phyloP scores from a whole-genome alignment of 2,113 vertebrate species.

The Melanocharis versteri region DNA sequence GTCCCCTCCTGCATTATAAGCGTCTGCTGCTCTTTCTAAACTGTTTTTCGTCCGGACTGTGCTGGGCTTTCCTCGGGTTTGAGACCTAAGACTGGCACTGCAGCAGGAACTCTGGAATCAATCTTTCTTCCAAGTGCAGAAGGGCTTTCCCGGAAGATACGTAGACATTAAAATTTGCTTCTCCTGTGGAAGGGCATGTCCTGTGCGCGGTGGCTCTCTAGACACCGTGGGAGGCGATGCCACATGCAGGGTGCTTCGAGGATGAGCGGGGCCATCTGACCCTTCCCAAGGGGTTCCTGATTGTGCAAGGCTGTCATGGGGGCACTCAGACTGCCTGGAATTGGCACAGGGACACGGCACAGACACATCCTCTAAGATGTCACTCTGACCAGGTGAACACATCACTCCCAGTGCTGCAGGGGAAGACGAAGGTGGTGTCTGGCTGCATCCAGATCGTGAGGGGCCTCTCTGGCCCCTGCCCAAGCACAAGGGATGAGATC shows the following conservation, averaged over 20 bases:
- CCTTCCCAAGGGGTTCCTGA: neutral
- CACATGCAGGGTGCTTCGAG: rapidly evolving
- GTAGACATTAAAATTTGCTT: neutral
- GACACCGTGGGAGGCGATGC: rapidly evolving
- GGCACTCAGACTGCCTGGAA: neutral
- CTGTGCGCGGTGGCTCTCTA: rapidly evolving
- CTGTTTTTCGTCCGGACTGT: neutral
- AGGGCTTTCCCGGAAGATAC: neutral
- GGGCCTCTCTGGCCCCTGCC: neutral
- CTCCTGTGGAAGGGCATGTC: rapidly evolving
- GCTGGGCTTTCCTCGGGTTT: neutral
- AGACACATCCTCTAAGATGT: neutral
- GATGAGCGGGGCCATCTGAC: neutral
- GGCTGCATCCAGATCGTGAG: neutral
- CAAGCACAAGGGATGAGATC: neutral
- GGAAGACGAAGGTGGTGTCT: neutral
- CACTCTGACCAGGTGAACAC: neutral
- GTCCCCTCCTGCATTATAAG: rapidly evolving
- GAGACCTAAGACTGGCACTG: neutral
- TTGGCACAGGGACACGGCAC: rapidly evolving
- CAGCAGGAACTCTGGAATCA: neutral
- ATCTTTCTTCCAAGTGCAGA: neutral
- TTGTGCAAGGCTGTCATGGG: rapidly evolving
- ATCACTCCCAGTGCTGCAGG: neutral
- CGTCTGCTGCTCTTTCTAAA: neutral